A percentile compares a stretch with the other conserved stretches of the same genome.
phyloP scores from a whole-genome alignment of 2,888 invertebrate species.

The Ophion ventricosus region DNA sequence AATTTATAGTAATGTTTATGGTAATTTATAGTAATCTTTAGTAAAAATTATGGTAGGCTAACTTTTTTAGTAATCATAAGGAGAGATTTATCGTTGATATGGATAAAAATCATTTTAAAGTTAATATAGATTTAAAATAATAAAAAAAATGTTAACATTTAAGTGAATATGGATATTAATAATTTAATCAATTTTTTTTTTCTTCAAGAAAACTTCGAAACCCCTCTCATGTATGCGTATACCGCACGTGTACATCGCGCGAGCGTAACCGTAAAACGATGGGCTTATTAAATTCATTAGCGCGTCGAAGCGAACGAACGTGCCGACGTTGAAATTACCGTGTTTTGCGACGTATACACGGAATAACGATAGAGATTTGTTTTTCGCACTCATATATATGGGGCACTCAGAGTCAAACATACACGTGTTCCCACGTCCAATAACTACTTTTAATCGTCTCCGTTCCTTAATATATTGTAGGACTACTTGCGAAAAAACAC shows the following conservation, averaged over 20 bases:
- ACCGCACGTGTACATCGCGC: slow-evolving; percentile 1
- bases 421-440: not conserved
- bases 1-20: too few species aligned
- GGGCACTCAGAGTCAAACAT: not conserved
- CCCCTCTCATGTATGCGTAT: not conserved
- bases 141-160: too few species aligned
- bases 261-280: slow-evolving; percentile 27
- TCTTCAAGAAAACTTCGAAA: not conserved
- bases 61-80: too few species aligned
- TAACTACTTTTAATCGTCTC: not conserved
- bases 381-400: not conserved
- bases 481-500: not conserved
- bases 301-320: slow-evolving; percentile 38
- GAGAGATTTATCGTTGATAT: too few species aligned
- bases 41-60: too few species aligned
- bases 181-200: too few species aligned
- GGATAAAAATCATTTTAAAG: too few species aligned
- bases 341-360: slow-evolving; percentile 7
- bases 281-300: slow-evolving; percentile 57
- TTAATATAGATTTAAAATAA: too few species aligned
- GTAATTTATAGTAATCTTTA: too few species aligned
- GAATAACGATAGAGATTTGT: slow-evolving; percentile 29
- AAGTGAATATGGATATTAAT: too few species aligned
- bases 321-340: slow-evolving; percentile 22
- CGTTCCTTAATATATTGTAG: not conserved